Percentiles rank a stretch among this genome's conserved stretches.
phyloP scores from a whole-genome alignment of 2,888 invertebrate genomes.

The Desoria tigrina region DNA sequence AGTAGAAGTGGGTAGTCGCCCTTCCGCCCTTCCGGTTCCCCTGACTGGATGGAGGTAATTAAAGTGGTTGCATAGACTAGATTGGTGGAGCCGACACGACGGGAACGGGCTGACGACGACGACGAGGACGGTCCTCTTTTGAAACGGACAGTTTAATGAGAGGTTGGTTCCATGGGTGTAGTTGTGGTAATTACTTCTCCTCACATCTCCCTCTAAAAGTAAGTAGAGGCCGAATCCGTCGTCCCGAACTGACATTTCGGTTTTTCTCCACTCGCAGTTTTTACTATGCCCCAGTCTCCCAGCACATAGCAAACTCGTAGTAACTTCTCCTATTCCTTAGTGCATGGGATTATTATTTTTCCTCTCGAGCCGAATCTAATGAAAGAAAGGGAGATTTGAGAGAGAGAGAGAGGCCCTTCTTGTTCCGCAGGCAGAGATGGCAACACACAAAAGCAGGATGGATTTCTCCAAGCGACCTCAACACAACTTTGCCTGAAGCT shows the following conservation, averaged over 20 bases:
- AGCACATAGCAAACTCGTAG: no score
- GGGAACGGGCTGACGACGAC: neutral
- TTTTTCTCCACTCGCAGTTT: no score
- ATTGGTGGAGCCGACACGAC: neutral
- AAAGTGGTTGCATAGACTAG: neutral
- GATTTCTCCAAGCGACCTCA: constrained; percentile 13
- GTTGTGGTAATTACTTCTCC: constrained; percentile 22
- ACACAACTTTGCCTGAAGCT: constrained; percentile 1
- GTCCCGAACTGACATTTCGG: constrained; percentile 23
- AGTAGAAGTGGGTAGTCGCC: neutral
- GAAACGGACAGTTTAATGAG: neutral
- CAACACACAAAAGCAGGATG: neutral
- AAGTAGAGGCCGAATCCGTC: constrained; percentile 15
- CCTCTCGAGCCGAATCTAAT: no score
- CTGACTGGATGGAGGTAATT: neutral
- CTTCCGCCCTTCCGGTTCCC: no score
- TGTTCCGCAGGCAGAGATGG: constrained; percentile 17
- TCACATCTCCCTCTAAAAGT: constrained; percentile 25
- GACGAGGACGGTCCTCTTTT: neutral
- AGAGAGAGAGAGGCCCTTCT: no score
- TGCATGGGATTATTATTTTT: no score
- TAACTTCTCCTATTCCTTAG: no score
- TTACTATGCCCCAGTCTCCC: neutral
- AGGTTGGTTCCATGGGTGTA: constrained; percentile 19
- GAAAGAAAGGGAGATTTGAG: no score